Conservation (phyloP, 2,888 invertebrate species). For the Agapetus fuscipes region DNA sequence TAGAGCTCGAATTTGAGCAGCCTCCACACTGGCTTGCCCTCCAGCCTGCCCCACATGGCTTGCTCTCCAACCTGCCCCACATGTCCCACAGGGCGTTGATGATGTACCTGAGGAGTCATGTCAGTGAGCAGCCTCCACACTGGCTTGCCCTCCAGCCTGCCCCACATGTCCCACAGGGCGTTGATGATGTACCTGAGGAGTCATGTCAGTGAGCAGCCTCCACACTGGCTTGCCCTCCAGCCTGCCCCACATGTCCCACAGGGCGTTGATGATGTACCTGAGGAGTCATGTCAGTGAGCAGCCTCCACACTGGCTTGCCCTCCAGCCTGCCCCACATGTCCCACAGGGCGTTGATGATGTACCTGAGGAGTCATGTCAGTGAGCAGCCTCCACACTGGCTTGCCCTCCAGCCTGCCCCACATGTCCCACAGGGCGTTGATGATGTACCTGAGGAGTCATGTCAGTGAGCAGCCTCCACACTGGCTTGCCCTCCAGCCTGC, state of each 20-base stretch:
- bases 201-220: slow-evolving; percentile 74
- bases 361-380: slow-evolving; percentile 75
- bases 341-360: slow-evolving; percentile 85
- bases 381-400: slow-evolving; percentile 81
- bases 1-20: too few species aligned
- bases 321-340: slow-evolving; percentile 83
- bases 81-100: slow-evolving; percentile 87
- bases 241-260: slow-evolving; percentile 90
- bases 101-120: slow-evolving; percentile 69
- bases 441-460: slow-evolving; percentile 71
- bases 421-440: slow-evolving; percentile 89
- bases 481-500: slow-evolving; percentile 71
- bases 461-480: slow-evolving; percentile 79
- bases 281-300: slow-evolving; percentile 74
- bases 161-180: slow-evolving; percentile 90
- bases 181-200: slow-evolving; percentile 79
- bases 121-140: slow-evolving; percentile 79
- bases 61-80: slow-evolving; percentile 75
- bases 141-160: slow-evolving; percentile 71
- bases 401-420: slow-evolving; percentile 75
- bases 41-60: slow-evolving; percentile 81
- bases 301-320: slow-evolving; percentile 79
- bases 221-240: slow-evolving; percentile 78
- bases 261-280: slow-evolving; percentile 75
- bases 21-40: slow-evolving; percentile 81